Conservation (phyloP, 2,888 invertebrate genomes). For the Leptothorax acervorum region DNA sequence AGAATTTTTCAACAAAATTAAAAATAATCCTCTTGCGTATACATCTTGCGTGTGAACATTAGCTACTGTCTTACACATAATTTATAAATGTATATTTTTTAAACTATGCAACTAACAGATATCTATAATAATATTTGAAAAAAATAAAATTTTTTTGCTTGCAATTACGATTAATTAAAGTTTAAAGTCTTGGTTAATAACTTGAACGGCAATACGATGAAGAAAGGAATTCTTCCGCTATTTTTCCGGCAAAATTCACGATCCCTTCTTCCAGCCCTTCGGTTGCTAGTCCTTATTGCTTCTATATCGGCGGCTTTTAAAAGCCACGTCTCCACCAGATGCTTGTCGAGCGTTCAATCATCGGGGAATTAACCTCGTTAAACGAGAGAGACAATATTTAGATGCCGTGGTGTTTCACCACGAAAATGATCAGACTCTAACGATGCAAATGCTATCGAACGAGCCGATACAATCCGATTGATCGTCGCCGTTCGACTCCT, state of each 20-base stretch:
- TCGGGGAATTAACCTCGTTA: slow-evolving; percentile 50
- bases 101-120: not conserved
- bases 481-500: not conserved
- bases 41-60: not conserved
- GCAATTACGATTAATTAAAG: not conserved
- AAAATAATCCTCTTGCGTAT: not conserved
- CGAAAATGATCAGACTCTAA: slow-evolving; percentile 32
- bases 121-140: not conserved
- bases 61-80: not conserved
- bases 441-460: slow-evolving; percentile 35
- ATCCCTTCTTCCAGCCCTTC: not conserved
- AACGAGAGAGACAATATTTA: slow-evolving; percentile 40
- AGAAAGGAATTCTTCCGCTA: not conserved
- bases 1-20: not conserved
- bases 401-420: slow-evolving; percentile 9
- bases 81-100: not conserved
- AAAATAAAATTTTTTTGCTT: not conserved
- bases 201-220: not conserved
- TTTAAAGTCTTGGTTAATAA: not conserved
- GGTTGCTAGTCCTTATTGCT: not conserved
- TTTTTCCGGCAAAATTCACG: slow-evolving; percentile 8
- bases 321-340: slow-evolving; percentile 41
- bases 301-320: slow-evolving; percentile 27
- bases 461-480: slow-evolving; percentile 28
- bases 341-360: slow-evolving; percentile 38